phyloP scores from a whole-genome alignment of 2,888 invertebrate genomes.

The Miltochrista miniata region DNA sequence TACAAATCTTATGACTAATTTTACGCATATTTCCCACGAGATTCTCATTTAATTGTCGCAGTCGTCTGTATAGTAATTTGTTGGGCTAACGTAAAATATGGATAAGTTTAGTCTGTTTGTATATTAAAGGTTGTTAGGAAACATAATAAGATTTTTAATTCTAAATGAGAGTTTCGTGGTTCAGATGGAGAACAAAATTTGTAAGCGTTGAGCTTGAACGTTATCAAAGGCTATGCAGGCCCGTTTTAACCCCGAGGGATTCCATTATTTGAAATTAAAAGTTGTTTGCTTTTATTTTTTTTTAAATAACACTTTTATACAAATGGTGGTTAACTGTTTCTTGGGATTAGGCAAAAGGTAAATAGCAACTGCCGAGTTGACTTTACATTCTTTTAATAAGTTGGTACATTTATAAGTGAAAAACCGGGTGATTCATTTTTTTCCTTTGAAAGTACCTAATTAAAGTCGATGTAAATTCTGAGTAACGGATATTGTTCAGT shows the following conservation, averaged over 20 bases:
- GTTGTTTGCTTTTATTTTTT: conserved; percentile 52
- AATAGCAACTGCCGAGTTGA: too few relatives aligned
- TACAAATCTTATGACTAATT: conserved; percentile 34
- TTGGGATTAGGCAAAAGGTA: too few relatives aligned
- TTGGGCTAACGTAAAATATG: conserved; percentile 39
- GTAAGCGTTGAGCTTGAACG: conserved; percentile 42
- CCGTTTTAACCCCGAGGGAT: conserved; percentile 48
- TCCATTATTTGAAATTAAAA: conserved; percentile 54
- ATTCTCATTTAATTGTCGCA: conserved; percentile 20
- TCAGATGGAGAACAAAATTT: conserved; percentile 49
- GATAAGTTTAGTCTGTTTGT: conserved; percentile 44
- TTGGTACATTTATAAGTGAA: too few relatives aligned
- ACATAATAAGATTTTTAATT: conserved; percentile 57
- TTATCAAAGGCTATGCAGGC: conserved; percentile 65
- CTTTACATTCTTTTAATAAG: too few relatives aligned
- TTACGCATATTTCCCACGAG: conserved; percentile 24
- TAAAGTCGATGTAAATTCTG: too few relatives aligned
- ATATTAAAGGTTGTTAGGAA: conserved; percentile 44
- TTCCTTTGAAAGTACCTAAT: too few relatives aligned
- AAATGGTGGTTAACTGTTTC: conserved; percentile 23
- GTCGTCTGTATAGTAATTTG: conserved; percentile 36
- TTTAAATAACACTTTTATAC: conserved; percentile 39
- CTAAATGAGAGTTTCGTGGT: conserved; percentile 52
- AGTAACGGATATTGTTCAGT: too few relatives aligned
- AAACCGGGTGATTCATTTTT: too few relatives aligned